Percentiles rank a stretch among this genome's conserved stretches.
phyloP scores from a whole-genome alignment of 2,797 vertebrate species.

The Hoplostethus mediterraneus region DNA sequence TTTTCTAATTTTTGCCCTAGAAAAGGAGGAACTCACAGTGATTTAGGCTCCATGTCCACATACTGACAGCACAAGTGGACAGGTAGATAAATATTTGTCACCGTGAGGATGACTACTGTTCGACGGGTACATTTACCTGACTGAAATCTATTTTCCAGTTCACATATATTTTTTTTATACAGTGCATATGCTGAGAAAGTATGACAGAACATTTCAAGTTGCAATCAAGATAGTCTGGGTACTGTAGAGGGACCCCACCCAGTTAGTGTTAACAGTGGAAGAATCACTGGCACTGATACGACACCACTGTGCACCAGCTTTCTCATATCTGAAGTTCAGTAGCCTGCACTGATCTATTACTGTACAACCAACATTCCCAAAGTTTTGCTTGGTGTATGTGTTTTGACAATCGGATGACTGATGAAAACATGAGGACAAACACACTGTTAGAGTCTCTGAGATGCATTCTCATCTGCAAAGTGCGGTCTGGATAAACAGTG shows the following conservation, averaged over 20 bases:
- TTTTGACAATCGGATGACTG: background rate
- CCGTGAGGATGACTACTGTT: background rate
- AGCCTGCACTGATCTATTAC: background rate
- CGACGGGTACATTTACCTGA: background rate
- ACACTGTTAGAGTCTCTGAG: background rate
- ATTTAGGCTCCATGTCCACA: constrained; percentile 29
- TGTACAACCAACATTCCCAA: background rate
- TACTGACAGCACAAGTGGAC: constrained; percentile 5
- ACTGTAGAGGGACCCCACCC: background rate
- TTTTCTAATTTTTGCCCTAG: constrained; percentile 35
- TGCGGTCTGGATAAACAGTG: constrained; percentile 31
- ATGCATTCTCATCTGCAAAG: constrained; percentile 12
- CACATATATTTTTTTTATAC: background rate
- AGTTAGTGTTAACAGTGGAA: background rate
- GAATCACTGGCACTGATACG: background rate
- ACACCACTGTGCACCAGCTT: constrained; percentile 3
- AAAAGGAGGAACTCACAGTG: constrained; percentile 39
- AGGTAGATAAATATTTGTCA: background rate
- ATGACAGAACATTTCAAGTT: background rate
- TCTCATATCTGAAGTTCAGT: background rate
- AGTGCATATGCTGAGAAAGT: background rate
- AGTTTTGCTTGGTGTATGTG: constrained; percentile 8
- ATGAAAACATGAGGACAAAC: constrained; percentile 16
- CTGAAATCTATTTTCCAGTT: background rate
- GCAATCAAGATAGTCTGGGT: background rate